Conservation (phyloP, 2,888 invertebrate species). For the Magallana nippona region DNA sequence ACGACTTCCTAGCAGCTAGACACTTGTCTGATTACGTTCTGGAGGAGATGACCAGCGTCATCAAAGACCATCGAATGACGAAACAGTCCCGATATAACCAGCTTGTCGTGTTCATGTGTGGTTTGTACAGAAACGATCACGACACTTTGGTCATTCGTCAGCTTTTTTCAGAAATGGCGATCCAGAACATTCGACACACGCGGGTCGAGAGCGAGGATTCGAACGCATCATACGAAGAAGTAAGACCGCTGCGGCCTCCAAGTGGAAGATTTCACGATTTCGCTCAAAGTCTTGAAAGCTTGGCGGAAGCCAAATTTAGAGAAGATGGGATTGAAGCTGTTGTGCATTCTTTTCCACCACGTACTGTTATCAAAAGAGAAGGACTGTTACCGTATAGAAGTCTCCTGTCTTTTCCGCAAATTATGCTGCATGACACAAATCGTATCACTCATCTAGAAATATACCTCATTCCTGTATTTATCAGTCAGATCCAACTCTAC, state of each 20-base stretch:
- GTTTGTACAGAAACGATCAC: slow-evolving; percentile 63
- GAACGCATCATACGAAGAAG: slow-evolving; percentile 46
- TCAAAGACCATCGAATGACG: slow-evolving; percentile 60
- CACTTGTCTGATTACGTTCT: slow-evolving; percentile 65
- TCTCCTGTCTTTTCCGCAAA: slow-evolving; percentile 61
- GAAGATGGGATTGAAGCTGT: slow-evolving; percentile 61
- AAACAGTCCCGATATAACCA: slow-evolving; percentile 62
- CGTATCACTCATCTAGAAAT: slow-evolving; percentile 69
- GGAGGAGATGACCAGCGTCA: slow-evolving; percentile 56
- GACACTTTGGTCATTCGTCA: slow-evolving; percentile 59
- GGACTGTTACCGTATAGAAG: slow-evolving; percentile 59
- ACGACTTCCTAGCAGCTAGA: slow-evolving; percentile 70
- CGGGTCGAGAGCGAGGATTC: slow-evolving; percentile 50
- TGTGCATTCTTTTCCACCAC: slow-evolving; percentile 64
- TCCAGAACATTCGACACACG: slow-evolving; percentile 60
- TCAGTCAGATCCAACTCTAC: slow-evolving; percentile 59
- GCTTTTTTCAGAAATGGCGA: slow-evolving; percentile 63
- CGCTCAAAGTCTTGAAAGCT: slow-evolving; percentile 66
- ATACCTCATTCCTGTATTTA: slow-evolving; percentile 66
- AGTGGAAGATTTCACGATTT: slow-evolving; percentile 64
- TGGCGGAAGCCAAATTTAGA: slow-evolving; percentile 65
- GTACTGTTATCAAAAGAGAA: slow-evolving; percentile 62
- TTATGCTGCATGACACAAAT: slow-evolving; percentile 51
- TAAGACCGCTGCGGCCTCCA: slow-evolving; percentile 50
- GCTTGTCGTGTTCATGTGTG: slow-evolving; percentile 67